Conservation (phyloP, 2,797 vertebrate species). For the Octomys mimax region DNA sequence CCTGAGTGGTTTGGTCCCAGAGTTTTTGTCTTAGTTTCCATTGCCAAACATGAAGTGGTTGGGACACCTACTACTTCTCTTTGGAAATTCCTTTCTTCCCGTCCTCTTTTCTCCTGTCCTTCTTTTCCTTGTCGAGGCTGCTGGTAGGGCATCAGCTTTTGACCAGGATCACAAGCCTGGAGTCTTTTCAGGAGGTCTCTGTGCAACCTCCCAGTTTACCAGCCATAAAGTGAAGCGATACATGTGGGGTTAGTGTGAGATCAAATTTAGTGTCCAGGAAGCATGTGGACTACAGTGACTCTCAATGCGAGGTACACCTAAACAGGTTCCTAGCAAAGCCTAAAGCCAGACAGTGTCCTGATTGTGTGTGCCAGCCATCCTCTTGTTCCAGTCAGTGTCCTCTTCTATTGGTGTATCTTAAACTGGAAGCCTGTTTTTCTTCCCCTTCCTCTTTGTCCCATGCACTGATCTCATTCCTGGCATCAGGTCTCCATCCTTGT, state of each 20-base stretch:
- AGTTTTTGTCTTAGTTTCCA: background rate
- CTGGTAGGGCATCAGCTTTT: background rate
- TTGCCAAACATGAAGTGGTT: background rate
- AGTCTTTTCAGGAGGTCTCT: background rate
- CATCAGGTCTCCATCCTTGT: background rate
- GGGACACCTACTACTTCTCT: background rate
- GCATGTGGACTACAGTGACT: background rate
- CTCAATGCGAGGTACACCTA: background rate
- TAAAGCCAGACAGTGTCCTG: background rate
- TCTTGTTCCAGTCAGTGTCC: background rate
- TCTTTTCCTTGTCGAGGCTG: background rate
- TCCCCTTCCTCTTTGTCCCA: too few relatives aligned
- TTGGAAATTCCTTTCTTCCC: background rate
- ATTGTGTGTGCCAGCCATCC: background rate
- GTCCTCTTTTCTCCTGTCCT: background rate
- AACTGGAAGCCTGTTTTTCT: background rate
- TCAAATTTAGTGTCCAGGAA: background rate
- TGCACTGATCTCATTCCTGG: background rate
- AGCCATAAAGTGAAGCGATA: background rate
- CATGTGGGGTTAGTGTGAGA: background rate
- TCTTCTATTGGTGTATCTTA: background rate
- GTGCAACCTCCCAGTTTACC: background rate
- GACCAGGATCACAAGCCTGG: background rate
- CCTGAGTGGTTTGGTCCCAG: background rate
- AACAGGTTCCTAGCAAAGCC: background rate